Percentiles rank a stretch among this genome's conserved stretches.
These are phyloP conservation scores for Solenopsis invicta DNA, from an alignment of 1,140 invertebrate genomes.

Conservation along the genomic window DNA sequence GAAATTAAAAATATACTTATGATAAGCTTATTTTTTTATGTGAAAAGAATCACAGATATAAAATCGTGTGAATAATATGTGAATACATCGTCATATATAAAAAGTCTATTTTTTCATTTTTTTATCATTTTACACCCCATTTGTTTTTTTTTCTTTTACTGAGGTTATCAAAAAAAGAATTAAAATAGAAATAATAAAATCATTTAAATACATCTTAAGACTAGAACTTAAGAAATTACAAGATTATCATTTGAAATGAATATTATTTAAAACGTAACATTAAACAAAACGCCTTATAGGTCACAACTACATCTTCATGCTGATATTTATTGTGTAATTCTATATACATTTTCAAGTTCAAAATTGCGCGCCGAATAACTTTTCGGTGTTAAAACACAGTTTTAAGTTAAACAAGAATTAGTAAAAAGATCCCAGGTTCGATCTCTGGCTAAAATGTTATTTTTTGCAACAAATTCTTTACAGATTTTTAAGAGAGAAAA, in stretches of 20 bases:
- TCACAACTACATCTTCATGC: too few relatives aligned
- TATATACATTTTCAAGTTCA: too few relatives aligned
- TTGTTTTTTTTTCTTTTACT: background rate
- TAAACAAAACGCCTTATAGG: too few relatives aligned
- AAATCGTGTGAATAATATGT: constrained; percentile 69
- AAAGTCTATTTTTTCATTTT: constrained; percentile 72
- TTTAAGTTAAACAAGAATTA: too few relatives aligned
- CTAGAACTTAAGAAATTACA: background rate
- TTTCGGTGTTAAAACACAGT: too few relatives aligned
- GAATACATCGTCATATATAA: constrained; percentile 65
- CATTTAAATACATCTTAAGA: background rate
- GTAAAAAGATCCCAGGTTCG: too few relatives aligned
- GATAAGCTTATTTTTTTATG: background rate
- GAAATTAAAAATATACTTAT: background rate
- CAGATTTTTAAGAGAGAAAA: too few relatives aligned
- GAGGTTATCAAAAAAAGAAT: background rate
- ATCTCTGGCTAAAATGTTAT: too few relatives aligned
- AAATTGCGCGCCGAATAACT: too few relatives aligned
- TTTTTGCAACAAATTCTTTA: too few relatives aligned
- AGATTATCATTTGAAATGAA: background rate
- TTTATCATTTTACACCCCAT: constrained; percentile 2
- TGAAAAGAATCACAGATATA: background rate
- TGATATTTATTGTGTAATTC: too few relatives aligned
- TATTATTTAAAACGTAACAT: background rate
- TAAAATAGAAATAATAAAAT: background rate